Base-by-base conservation (phyloP, 2,888 invertebrate species). In the Euplagia quadripunctaria region DNA sequence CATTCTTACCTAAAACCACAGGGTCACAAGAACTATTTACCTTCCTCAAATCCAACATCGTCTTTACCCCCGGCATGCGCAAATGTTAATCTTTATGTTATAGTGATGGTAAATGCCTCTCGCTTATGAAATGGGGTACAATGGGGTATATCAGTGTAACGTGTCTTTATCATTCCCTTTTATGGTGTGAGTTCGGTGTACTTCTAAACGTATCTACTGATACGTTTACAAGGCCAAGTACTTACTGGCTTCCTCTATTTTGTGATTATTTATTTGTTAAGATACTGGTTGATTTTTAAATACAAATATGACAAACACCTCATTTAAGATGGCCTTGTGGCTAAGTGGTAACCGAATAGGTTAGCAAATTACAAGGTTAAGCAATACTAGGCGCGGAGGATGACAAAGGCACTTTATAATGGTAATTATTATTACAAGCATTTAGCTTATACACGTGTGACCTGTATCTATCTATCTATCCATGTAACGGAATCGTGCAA, bases 41-140 rank as follows among this genome's bases (percentile, higher is more conserved):
- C 64, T 63, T 51, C 17, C 71, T 72, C 71, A 72, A 72, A 72
- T 72, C 71, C 61, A 67, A 72, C n/a, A 61, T 41, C 66, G 49
- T 61, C 66, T 61, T 58, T 51, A 67, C 61, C 51, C 71, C 16
- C 8, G 67, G 71, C 61, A 67, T 72, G 71, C 63, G 61, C 11
- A 67, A 72, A 66, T 66, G 72, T 72, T 72, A 68, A 72, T 67
- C 49, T 61, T 72, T 51, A 72, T 72, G 63, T 71, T 51, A 51
- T 49, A 31, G 51, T 49, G 16, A 66, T 66, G 66, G 43, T 55
- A 65, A 58, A 61, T 2, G 52, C 61, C 31, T 43, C 66, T 55
- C 65, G 51, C 66, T 71, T 71, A 71, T 67, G 71, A 58, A 41
- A 66, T 64, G 64, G 66, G 67, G 49, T 64, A 52, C 52, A 70